Evolutionary conservation across 2,113 vertebrate species (phyloP), one percentile per base, ranked within the genome.

Genomic region (Sarotherodon lohbergeri): DNA sequence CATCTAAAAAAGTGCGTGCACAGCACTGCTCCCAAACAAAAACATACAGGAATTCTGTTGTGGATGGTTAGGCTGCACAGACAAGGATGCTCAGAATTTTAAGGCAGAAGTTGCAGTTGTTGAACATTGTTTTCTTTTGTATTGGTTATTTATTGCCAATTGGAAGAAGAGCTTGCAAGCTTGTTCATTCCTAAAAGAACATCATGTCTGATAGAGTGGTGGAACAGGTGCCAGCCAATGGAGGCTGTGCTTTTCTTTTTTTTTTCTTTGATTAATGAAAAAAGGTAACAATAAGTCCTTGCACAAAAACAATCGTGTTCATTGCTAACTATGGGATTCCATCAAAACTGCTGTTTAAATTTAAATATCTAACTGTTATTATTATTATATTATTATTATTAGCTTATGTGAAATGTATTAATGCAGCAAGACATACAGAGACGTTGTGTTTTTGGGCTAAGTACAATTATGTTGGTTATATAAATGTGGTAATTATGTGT

Each of bases 401-500:
- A 19, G 9, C 9, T 50, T 76, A 29, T 46, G 71, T 29, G 71
- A 76, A 50, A 76, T 50, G 22, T 48, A 46, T 73, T 11, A 17
- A 48, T 29, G 7, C 24, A 29, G 13, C 22, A 48, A 76, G 71
- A 32, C 71, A 76, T 19, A 50, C 43, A 50, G 43, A 7, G 43
- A 19, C 17, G 10, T 24, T 29, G 43, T 50, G 16, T 78, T 78
- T 29, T 29, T 32, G 24, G 27, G 27, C 71, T 32, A 5, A 78
- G 46, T 78, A 50, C 43, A 78, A 4, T 78, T n/a, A 13, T 50
- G 46, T 13, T 50, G 50, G 22, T 71, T 55, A 17, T n/a, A 27
- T 86, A 41, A 81, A 87, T 76, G 59, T 48, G 54, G 24, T 73
- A 91, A 84, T 92, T 80, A 73, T 73, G 36, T 50, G 19, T 81